Evolutionary conservation across 2,888 invertebrate genomes (phyloP).

Genomic region (Drosophila melanosoma): DNA sequence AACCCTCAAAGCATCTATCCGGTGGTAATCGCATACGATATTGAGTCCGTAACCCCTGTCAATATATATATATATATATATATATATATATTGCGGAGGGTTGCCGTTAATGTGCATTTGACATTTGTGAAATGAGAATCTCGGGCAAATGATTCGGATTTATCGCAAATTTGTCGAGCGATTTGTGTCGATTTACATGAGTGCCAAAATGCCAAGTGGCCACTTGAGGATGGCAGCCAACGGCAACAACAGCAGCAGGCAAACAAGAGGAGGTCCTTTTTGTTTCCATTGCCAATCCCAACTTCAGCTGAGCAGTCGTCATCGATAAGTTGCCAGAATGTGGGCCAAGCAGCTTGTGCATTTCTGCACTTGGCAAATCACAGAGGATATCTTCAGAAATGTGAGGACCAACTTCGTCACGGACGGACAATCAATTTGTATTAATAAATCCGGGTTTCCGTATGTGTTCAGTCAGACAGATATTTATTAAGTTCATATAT

Average conservation of each 20-base stretch:
- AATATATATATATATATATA: conserved; percentile 30
- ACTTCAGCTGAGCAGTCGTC: conserved; percentile 41
- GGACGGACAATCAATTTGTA: conserved; percentile 8
- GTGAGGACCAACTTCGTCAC: conserved; percentile 3
- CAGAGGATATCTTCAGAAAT: conserved; percentile 3
- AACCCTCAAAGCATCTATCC: not conserved
- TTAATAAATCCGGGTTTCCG: conserved; percentile 5
- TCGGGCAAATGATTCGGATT: conserved; percentile 77
- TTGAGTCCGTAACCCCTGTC: conserved; percentile 54
- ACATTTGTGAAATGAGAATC: conserved; percentile 79
- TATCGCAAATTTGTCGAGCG: conserved; percentile 77
- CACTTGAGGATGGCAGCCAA: conserved; percentile 64
- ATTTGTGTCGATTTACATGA: conserved; percentile 79
- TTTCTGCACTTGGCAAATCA: conserved; percentile 17
- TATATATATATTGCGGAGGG: conserved; percentile 37
- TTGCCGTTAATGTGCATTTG: conserved; percentile 76
- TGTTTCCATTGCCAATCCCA: not conserved
- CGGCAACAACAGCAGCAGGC: conserved; percentile 16
- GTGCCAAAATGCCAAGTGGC: conserved; percentile 79
- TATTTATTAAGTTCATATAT: not conserved
- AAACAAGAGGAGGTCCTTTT: conserved; percentile 29
- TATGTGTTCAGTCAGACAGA: not conserved
- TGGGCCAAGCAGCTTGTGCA: conserved; percentile 21
- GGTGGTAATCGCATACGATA: conserved; percentile 35
- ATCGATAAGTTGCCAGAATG: conserved; percentile 19